A percentile compares a stretch with the other conserved stretches of the same genome.
These are phyloP conservation scores for Papilio gigon DNA, from an alignment of 2,888 invertebrate genomes.

Conservation along the genomic window DNA sequence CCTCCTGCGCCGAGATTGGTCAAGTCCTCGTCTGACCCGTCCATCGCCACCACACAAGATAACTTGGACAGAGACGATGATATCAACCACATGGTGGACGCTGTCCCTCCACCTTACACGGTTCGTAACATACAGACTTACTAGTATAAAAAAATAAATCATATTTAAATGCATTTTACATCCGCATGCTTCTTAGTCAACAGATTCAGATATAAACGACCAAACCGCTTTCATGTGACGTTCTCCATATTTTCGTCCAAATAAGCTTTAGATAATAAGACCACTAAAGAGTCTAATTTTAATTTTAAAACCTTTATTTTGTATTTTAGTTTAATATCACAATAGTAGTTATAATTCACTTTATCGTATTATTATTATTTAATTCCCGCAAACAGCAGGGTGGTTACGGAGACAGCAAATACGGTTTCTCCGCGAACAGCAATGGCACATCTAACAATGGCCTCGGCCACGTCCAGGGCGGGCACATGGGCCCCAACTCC, in stretches of 20 bases:
- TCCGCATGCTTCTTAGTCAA: slow-evolving; percentile 22
- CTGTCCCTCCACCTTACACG: slow-evolving; percentile 93
- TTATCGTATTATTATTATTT: too few species aligned
- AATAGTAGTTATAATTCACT: too few species aligned
- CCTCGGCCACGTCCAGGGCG: slow-evolving; percentile 59
- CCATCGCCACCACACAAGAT: slow-evolving; percentile 96
- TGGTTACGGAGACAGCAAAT: slow-evolving; percentile 84
- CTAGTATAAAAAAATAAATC: neutral
- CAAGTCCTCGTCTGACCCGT: slow-evolving; percentile 96
- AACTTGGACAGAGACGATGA: slow-evolving; percentile 86
- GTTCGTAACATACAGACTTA: slow-evolving; percentile 74
- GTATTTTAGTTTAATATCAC: too few species aligned
- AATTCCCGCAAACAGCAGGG: slow-evolving; percentile 64
- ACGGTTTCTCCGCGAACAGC: slow-evolving; percentile 82
- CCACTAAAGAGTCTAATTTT: too few species aligned
- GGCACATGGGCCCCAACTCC: slow-evolving; percentile 55
- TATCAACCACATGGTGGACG: slow-evolving; percentile 82
- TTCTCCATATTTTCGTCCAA: slow-evolving; percentile 24
- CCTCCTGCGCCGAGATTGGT: slow-evolving; percentile 90
- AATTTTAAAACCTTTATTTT: too few species aligned
- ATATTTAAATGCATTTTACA: slow-evolving; percentile 8
- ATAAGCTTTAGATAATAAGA: neutral
- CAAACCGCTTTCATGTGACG: slow-evolving; percentile 15
- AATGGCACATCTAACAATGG: slow-evolving; percentile 61
- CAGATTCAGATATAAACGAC: neutral